phyloP scores from a whole-genome alignment of 2,113 vertebrate genomes.

The Stercorarius parasiticus region DNA sequence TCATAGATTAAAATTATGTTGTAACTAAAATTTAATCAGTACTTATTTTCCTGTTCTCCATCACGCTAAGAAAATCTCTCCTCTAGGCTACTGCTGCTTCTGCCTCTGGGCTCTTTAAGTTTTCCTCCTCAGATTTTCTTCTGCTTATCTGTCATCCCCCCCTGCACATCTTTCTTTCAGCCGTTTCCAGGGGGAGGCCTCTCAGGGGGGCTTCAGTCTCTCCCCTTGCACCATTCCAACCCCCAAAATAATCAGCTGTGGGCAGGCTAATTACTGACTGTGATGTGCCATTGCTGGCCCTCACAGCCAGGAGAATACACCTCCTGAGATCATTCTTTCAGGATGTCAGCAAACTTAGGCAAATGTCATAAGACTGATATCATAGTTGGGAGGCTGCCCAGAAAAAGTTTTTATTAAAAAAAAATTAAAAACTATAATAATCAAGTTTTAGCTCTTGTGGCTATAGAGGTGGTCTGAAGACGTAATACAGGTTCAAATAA shows the following conservation, averaged over 20 bases:
- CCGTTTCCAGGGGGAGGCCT: neutral
- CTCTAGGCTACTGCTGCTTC: neutral
- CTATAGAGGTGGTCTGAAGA: neutral
- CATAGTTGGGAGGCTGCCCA: constrained; percentile 46
- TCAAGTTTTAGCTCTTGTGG: neutral
- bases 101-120: neutral
- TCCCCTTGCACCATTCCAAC: neutral
- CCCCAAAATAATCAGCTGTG: neutral
- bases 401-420: neutral
- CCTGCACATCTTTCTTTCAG: neutral
- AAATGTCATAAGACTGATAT: constrained; percentile 15
- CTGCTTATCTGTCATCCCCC: neutral
- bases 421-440: neutral
- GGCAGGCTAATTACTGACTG: neutral
- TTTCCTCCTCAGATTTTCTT: neutral
- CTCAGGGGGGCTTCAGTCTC: neutral
- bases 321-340: constrained; percentile 20
- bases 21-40: neutral
- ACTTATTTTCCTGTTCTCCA: neutral
- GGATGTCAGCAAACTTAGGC: constrained; percentile 43
- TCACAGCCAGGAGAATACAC: constrained; percentile 16
- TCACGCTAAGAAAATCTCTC: neutral
- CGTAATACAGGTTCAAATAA: neutral
- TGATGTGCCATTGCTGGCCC: neutral
- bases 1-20: neutral